These are phyloP conservation scores for Sisor rabdophorus DNA, from an alignment of 2,113 vertebrate species.

Conservation along the genomic window DNA sequence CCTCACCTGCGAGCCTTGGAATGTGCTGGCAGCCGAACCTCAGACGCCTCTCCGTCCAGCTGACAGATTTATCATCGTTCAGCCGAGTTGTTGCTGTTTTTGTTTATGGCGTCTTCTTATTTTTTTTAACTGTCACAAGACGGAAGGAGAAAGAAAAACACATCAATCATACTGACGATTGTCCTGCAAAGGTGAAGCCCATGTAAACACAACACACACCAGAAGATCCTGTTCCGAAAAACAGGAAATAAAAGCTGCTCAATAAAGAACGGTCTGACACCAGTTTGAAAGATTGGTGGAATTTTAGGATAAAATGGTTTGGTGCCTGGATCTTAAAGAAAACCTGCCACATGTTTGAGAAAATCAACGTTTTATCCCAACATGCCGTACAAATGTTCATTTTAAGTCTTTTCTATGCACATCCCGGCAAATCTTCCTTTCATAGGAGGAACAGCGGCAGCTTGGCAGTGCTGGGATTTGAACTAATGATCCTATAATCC, in stretches of 20 bases:
- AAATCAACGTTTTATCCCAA: not conserved
- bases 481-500: not conserved
- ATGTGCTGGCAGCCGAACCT: slow-evolving; percentile 67
- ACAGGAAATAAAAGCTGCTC: not conserved
- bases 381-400: not conserved
- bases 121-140: slow-evolving; percentile 23
- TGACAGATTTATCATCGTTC: slow-evolving; percentile 63
- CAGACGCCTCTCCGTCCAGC: slow-evolving; percentile 34
- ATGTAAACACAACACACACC: not conserved
- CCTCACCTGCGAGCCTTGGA: slow-evolving; percentile 73
- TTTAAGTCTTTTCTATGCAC: not conserved
- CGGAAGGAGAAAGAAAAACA: slow-evolving; percentile 36
- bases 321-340: not conserved
- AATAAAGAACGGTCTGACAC: not conserved
- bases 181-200: not conserved
- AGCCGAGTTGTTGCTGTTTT: slow-evolving; percentile 57
- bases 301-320: not conserved
- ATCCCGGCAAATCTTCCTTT: not conserved
- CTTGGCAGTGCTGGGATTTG: not conserved
- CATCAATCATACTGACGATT: slow-evolving; percentile 37
- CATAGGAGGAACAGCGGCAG: not conserved
- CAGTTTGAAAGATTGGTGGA: not conserved
- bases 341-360: no score
- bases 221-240: no score
- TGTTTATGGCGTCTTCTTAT: slow-evolving; percentile 48